These are phyloP conservation scores for Ammodytes dubius DNA, from an alignment of 2,113 vertebrate species.

Conservation along the genomic window DNA sequence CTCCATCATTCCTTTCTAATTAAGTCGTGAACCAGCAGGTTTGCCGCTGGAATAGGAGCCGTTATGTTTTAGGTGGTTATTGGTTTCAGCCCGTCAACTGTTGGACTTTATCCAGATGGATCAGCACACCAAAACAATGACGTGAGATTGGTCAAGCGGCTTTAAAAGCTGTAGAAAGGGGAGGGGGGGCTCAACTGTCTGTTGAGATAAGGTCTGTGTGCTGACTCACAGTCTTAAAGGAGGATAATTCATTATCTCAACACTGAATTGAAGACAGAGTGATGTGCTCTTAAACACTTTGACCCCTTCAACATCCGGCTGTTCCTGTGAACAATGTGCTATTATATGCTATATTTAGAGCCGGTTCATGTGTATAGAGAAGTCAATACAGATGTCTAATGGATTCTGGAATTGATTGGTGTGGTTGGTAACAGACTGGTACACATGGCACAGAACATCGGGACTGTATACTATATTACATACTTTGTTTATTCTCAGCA, in stretches of 20 bases:
- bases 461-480: neutral
- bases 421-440: neutral
- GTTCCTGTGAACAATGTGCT: neutral
- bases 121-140: slow-evolving; percentile 4
- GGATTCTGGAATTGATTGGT: neutral
- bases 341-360: neutral
- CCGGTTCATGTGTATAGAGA: neutral
- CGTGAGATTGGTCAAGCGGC: neutral
- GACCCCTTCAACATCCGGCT: neutral
- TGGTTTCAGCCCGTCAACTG: neutral
- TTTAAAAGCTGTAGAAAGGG: neutral
- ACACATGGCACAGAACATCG: slow-evolving; percentile 1
- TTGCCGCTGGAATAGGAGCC: neutral
- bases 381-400: slow-evolving; percentile 1
- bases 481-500: neutral
- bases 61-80: neutral
- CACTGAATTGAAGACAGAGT: neutral
- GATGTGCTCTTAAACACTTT: neutral
- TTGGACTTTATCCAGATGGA: neutral
- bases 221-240: neutral
- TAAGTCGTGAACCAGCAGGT: neutral
- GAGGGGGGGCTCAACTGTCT: neutral
- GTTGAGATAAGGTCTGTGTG: neutral
- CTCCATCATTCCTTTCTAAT: neutral
- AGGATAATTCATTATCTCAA: slow-evolving; percentile 9